Base-by-base conservation (phyloP, 2,888 invertebrate species). In the Drosophila subquinaria region DNA sequence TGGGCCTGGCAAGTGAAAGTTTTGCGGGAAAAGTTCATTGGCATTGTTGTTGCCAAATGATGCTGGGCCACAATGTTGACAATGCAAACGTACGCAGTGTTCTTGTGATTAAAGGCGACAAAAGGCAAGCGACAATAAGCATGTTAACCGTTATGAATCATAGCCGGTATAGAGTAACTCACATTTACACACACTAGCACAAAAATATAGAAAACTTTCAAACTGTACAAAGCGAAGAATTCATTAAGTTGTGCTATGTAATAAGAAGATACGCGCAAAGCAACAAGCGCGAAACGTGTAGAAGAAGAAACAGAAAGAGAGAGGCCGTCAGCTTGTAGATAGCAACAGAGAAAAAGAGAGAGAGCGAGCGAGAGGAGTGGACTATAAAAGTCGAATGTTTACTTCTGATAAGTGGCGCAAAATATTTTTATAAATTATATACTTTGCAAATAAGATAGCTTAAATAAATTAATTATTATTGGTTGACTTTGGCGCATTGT, bases 1-100 rank as follows among this genome's bases (percentile, higher is more conserved):
- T 81, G 57, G 38, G 62, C 30, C 52, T 13, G 61, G 55, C 69
- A 69, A 80, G 81, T 80, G 80, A 80, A 80, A 80, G 80, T 80
- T 43, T 47, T 61, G 50, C 45, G 6, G 23, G 33, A 63, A 81
- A 71, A 78, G 79, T 78, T 81, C 81, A 78, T 81, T 81, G 80
- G 52, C 76, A 52, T 56, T 69, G 61, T 45, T 68, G 53, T 23
- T 42, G 47, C 11, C 47, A 45, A 43, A 47, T 13, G 52, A 42
- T 61, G 48, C 27, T 43, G 30, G 20, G 30, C 57, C 52, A 61
- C 45, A 56, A 45, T 73, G 73, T 62, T 67, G 60, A 65, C 13
- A 23, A 38, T 40, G 42, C 23, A 43, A 11, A 30, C 35, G 36
- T 15, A 55, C 27, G 30, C 6, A 33, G 42, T 15, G 36, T 69